phyloP scores from a whole-genome alignment of 2,113 vertebrate genomes.

The Philantomba maxwellii region DNA sequence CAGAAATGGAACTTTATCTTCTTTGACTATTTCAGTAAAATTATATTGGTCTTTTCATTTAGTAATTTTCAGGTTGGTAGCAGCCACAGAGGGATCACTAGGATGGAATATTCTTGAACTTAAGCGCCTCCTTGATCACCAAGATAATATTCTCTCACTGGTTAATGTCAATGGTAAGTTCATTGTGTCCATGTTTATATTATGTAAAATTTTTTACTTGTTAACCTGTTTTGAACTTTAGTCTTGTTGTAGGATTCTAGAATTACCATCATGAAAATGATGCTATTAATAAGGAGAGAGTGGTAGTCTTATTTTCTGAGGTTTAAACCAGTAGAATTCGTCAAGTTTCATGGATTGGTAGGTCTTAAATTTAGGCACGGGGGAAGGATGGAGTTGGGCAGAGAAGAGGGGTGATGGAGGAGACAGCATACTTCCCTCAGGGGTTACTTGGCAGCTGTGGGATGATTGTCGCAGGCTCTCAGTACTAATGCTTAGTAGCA shows the following conservation, averaged over 20 bases:
- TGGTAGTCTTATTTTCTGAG: not conserved
- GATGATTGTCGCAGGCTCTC: not conserved
- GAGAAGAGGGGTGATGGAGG: not conserved
- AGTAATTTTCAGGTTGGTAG: conserved; percentile 91
- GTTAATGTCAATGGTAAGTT: conserved; percentile 87
- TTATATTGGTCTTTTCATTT: conserved; percentile 20
- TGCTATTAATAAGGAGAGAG: not conserved
- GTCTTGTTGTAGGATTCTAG: not conserved
- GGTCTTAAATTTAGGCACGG: not conserved
- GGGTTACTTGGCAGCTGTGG: not conserved
- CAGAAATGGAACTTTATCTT: conserved; percentile 6
- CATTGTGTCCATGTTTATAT: not conserved
- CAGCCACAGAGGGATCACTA: conserved; percentile 72
- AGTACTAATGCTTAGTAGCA: not conserved
- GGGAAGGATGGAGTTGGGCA: not conserved
- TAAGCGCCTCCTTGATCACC: conserved; percentile 87
- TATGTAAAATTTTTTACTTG: not conserved
- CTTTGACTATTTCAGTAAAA: conserved; percentile 38
- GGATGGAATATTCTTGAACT: conserved; percentile 81
- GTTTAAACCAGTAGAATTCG: not conserved
- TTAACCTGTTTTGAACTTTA: not conserved
- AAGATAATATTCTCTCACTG: conserved; percentile 91
- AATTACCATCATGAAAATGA: not conserved
- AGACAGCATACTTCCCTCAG: not conserved
- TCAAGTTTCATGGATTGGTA: not conserved